A percentile compares a stretch with the other conserved stretches of the same genome.
phyloP scores from a whole-genome alignment of 2,113 vertebrate species.

The Myiopsitta monachus region DNA sequence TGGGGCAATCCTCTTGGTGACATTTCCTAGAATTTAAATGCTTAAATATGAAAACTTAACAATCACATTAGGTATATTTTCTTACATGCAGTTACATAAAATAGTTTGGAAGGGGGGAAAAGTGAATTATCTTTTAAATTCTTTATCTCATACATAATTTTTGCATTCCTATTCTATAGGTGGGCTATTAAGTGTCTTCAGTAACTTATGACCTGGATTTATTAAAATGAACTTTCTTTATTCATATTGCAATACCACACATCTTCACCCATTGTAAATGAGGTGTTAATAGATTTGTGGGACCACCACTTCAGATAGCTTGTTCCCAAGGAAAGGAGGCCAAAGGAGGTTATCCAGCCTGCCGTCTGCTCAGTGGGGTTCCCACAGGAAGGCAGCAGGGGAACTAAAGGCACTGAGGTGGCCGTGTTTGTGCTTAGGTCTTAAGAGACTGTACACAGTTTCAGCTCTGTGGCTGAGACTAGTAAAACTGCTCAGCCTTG shows the following conservation, averaged over 20 bases:
- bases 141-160: background rate
- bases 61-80: background rate
- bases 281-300: background rate
- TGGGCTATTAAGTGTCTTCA: background rate
- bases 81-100: background rate
- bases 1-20: background rate
- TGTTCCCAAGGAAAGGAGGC: background rate
- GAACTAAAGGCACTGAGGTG: rapidly evolving
- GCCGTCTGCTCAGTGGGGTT: rapidly evolving
- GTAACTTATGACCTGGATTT: background rate
- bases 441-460: background rate
- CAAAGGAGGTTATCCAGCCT: background rate
- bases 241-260: background rate
- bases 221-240: background rate
- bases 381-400: background rate
- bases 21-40: background rate
- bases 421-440: rapidly evolving
- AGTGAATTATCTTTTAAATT: background rate
- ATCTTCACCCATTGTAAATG: background rate
- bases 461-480: background rate
- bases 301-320: background rate
- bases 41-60: background rate
- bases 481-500: background rate
- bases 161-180: background rate
- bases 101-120: background rate